Evolutionary conservation across 2,888 invertebrate genomes (phyloP).

Genomic region (Clitarchus hookeri): DNA sequence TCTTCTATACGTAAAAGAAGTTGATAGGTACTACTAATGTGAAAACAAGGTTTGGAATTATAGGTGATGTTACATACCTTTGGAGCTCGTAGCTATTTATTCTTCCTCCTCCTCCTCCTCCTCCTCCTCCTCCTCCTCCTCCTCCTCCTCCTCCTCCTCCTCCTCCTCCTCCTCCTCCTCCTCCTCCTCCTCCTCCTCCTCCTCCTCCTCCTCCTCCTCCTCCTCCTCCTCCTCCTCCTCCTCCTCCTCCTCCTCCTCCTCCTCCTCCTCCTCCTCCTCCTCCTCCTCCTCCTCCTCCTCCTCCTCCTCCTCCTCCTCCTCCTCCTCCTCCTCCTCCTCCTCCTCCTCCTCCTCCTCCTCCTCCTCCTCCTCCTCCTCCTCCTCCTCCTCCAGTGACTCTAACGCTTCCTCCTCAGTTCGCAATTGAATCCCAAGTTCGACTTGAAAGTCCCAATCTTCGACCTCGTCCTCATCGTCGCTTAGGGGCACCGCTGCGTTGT

Average conservation of each 20-base stretch:
- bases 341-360: background rate
- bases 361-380: slow-evolving; percentile 11
- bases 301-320: background rate
- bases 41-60: no score
- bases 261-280: background rate
- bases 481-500: no score
- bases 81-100: no score
- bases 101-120: no score
- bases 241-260: background rate
- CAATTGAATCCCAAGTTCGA: no score
- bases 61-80: no score
- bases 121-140: background rate
- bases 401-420: no score
- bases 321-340: background rate
- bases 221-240: background rate
- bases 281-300: background rate
- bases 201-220: background rate
- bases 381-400: background rate
- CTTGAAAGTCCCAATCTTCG: no score
- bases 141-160: slow-evolving; percentile 12
- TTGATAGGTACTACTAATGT: no score
- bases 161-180: background rate
- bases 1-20: no score
- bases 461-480: no score
- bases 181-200: background rate